phyloP scores from a whole-genome alignment of 2,888 invertebrate genomes.

The Mantis religiosa region DNA sequence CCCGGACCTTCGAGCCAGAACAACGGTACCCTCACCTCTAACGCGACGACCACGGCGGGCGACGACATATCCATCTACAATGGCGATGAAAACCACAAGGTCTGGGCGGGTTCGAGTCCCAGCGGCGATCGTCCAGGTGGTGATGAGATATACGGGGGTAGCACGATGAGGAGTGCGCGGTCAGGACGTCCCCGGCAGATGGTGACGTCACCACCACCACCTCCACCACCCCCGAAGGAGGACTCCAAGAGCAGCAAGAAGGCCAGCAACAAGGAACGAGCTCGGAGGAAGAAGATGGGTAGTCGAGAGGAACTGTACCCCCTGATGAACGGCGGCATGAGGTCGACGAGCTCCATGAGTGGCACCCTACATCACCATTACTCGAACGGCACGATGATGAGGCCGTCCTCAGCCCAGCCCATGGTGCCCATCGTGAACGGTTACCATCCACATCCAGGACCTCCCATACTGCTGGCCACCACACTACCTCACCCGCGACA shows the following conservation, averaged over 20 bases:
- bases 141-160: slow-evolving; percentile 66
- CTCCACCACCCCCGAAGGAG: slow-evolving; percentile 69
- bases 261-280: slow-evolving; percentile 43
- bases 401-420: slow-evolving; percentile 16
- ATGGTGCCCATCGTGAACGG: slow-evolving; percentile 7
- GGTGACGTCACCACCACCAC: slow-evolving; percentile 71
- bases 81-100: slow-evolving; percentile 90
- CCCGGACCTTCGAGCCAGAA: slow-evolving; percentile 38
- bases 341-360: slow-evolving; percentile 35
- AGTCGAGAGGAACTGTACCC: slow-evolving; percentile 58
- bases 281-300: slow-evolving; percentile 56
- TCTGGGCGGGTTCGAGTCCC: slow-evolving; percentile 73
- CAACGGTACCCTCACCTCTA: slow-evolving; percentile 45
- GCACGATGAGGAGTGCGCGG: slow-evolving; percentile 49
- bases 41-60: slow-evolving; percentile 39
- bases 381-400: slow-evolving; percentile 36
- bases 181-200: slow-evolving; percentile 74
- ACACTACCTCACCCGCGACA: slow-evolving; percentile 38
- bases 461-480: slow-evolving; percentile 27
- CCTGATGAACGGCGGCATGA: slow-evolving; percentile 45
- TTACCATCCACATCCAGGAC: slow-evolving; percentile 3
- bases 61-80: slow-evolving; percentile 83
- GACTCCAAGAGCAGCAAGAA: slow-evolving; percentile 59
- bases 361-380: slow-evolving; percentile 37
- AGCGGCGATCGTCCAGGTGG: slow-evolving; percentile 57